phyloP scores from a whole-genome alignment of 1,140 invertebrate species.

The Papilio dardanus region DNA sequence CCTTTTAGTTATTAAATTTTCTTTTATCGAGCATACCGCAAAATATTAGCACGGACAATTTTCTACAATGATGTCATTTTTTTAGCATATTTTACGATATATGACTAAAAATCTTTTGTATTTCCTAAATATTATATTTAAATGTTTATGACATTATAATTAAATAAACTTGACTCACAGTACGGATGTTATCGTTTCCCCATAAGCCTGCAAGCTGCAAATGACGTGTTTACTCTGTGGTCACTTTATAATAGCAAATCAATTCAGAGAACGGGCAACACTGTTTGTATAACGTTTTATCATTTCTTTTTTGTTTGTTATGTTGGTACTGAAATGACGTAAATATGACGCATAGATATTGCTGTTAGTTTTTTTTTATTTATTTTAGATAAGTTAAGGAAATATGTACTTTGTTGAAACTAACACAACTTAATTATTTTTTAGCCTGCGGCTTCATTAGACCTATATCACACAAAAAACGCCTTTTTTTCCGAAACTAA shows the following conservation, averaged over 20 bases:
- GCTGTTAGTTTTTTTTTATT: background rate
- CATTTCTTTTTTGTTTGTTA: background rate
- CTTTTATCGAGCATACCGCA: no score
- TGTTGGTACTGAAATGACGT: background rate
- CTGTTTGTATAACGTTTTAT: background rate
- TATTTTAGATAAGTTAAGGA: background rate
- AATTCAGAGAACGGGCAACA: slow-evolving; percentile 18
- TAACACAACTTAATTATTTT: no score
- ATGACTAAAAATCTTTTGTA: no score
- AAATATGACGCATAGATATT: background rate
- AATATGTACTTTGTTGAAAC: background rate
- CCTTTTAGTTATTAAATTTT: no score
- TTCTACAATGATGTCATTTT: no score
- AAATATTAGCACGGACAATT: no score
- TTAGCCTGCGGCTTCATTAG: no score
- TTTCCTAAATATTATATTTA: background rate
- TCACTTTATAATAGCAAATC: slow-evolving; percentile 22
- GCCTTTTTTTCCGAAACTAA: no score
- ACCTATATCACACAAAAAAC: no score
- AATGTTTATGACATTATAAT: background rate
- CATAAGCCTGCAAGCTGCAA: background rate
- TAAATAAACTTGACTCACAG: slow-evolving; percentile 19
- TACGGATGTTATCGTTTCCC: slow-evolving; percentile 19
- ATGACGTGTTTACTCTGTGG: slow-evolving; percentile 25
- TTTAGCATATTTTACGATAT: no score